A percentile compares a stretch with the other conserved stretches of the same genome.
Evolutionary conservation across 2,888 invertebrate genomes (phyloP).

Genomic region (Plebejus melissa): DNA sequence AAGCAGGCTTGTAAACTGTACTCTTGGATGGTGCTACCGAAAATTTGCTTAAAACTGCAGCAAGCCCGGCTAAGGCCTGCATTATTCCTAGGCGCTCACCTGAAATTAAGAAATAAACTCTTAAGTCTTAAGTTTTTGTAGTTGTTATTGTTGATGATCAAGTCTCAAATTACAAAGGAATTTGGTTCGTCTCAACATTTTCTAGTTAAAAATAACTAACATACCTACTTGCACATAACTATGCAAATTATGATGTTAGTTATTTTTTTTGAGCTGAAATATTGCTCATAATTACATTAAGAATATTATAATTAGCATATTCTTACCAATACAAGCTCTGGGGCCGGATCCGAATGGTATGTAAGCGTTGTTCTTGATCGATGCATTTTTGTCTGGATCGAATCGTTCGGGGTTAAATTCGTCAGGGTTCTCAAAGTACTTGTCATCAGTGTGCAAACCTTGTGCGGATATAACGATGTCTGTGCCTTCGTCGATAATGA

Average conservation of each 20-base stretch:
- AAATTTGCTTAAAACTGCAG: constrained; percentile 35
- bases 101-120: constrained; percentile 30
- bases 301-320: not conserved
- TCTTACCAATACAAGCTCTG: constrained; percentile 36
- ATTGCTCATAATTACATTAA: not conserved
- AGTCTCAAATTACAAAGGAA: no score
- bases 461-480: constrained; percentile 34
- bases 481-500: constrained; percentile 49
- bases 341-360: constrained; percentile 37
- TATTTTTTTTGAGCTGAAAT: not conserved
- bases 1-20: not conserved
- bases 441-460: constrained; percentile 36
- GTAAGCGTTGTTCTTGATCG: constrained; percentile 32
- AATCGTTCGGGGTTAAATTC: constrained; percentile 38
- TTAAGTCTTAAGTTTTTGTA: no score
- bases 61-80: constrained; percentile 37
- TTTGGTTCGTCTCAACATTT: no score
- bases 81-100: constrained; percentile 37
- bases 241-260: not conserved
- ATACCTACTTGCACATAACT: not conserved
- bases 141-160: not conserved
- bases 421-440: constrained; percentile 37
- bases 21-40: constrained; percentile 33
- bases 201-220: not conserved
- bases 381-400: constrained; percentile 29